A percentile compares a stretch with the other conserved stretches of the same genome.
Conservation (phyloP, 2,888 invertebrate genomes). For the Eristalinus sepulchralis region DNA sequence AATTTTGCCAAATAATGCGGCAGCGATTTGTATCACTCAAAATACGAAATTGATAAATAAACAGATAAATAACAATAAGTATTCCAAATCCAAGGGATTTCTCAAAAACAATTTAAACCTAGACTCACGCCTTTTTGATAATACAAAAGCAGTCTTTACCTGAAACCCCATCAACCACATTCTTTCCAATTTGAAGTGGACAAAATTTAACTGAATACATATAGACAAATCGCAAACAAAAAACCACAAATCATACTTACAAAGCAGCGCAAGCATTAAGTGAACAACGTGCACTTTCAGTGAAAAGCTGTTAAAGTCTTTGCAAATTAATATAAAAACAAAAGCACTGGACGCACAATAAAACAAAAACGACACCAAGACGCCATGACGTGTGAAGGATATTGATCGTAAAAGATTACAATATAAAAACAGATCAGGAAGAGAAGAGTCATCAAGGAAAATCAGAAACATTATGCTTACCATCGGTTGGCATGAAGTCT, state of each 20-base stretch:
- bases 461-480: conserved; percentile 82
- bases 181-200: no score
- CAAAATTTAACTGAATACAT: neutral
- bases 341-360: conserved; percentile 15
- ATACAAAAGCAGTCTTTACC: no score
- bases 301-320: conserved; percentile 1
- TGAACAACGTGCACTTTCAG: conserved; percentile 25
- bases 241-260: conserved; percentile 41
- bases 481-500: conserved; percentile 99
- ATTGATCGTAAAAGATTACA: neutral
- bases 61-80: no score
- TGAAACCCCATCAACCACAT: no score
- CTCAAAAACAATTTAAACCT: no score
- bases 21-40: no score
- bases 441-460: conserved; percentile 61
- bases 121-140: no score
- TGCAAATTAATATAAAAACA: conserved; percentile 10
- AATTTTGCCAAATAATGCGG: no score
- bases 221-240: conserved; percentile 1
- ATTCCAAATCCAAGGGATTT: no score
- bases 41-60: no score
- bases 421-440: conserved; percentile 24
- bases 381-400: neutral
- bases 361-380: neutral
- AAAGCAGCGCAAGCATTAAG: conserved; percentile 43